Base-by-base conservation (phyloP, 35 echinoderm and acorn worm species). In the Eucidaris tribuloides region DNA sequence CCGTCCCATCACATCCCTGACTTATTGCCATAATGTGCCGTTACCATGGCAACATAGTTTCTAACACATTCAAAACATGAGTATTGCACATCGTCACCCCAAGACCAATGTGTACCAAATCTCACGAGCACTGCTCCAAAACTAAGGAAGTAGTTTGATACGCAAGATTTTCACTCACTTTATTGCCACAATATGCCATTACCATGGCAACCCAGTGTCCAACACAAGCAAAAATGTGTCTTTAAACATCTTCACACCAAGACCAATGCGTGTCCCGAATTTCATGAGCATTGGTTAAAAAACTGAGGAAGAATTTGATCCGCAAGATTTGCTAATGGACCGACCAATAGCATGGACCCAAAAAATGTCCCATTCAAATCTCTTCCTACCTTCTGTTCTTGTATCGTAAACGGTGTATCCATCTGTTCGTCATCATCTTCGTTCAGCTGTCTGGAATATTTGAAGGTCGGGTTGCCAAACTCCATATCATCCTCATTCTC, bases 381-480 rank as follows among this genome's bases (percentile, higher is more conserved):
- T 52, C 9, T 66, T 9, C 71, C 34, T 84, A 90, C 88, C 88
- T 90, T 90, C 24, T 65, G 52, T 42, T 66, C 71, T 28, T 81
- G 30, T 58, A 90, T 15, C 22, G 66, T 90, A 30, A 90, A 90
- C 7, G 80, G 65, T 7, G 81, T 81, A 38, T 90, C 88, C 43
- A 90, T 71, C 22, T 56, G 49, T 25, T 71, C 88, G 5, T 90
- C 88, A 7, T 90, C 88, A 46, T 90, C 88, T 50, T 90, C 81
- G 32, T 88, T 88, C 18, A 88, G 4, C 27, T 90, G 88, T 20
- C 63, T 80, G 2, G 83, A 83, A 66, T 90, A 90, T 77, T 85
- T 84, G 44, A 90, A 90, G 20, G 88, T 90, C 3, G 88, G 88
- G 71, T 90, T 90, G 19, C 88, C 88, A 31, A 90, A 85, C 71